Conservation (phyloP, 2,888 invertebrate species). For the Callinectes sapidus region DNA sequence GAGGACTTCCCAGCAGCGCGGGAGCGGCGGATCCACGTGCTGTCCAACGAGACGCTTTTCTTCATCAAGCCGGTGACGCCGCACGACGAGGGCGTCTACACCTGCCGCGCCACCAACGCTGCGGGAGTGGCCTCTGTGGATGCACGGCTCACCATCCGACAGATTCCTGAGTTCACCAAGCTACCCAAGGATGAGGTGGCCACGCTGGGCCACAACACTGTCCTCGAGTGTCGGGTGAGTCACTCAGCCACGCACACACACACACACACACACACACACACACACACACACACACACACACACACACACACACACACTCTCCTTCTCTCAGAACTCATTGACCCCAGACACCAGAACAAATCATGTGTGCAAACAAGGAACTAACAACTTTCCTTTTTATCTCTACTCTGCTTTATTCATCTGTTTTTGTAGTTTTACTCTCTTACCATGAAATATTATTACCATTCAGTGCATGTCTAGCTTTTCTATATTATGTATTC, state of each 20-base stretch:
- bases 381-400: not conserved
- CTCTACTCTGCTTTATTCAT: not conserved
- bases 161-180: constrained; percentile 66
- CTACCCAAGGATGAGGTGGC: constrained; percentile 60
- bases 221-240: constrained; percentile 69
- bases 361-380: not conserved
- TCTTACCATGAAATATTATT: not conserved
- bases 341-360: not conserved
- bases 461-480: not conserved
- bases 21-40: constrained; percentile 92
- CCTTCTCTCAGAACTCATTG: not conserved
- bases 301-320: too few relatives aligned
- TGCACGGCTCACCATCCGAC: constrained; percentile 61
- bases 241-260: not conserved
- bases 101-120: constrained; percentile 92
- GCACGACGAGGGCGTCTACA: constrained; percentile 93
- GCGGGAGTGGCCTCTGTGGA: constrained; percentile 82
- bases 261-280: constrained; percentile 25
- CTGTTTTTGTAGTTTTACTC: not conserved
- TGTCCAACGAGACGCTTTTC: constrained; percentile 90
- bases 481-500: not conserved
- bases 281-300: constrained; percentile 3
- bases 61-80: constrained; percentile 94
- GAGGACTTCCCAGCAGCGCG: constrained; percentile 95
- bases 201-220: constrained; percentile 65